A percentile compares a stretch with the other conserved stretches of the same genome.
phyloP scores from a whole-genome alignment of 2,113 vertebrate genomes.

The Carollia perspicillata region DNA sequence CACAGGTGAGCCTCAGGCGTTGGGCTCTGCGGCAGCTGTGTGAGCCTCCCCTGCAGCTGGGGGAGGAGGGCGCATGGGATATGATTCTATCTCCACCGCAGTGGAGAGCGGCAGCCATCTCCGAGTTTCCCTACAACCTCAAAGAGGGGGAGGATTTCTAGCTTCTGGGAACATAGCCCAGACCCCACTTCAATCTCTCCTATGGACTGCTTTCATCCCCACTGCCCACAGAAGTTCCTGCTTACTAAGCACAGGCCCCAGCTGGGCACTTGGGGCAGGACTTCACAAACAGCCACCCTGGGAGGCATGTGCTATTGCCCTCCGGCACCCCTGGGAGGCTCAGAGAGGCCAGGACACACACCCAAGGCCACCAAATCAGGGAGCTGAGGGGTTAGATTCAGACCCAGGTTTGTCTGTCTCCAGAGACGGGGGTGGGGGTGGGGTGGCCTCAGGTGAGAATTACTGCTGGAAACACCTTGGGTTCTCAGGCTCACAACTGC shows the following conservation, averaged over 20 bases:
- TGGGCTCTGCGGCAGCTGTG: background rate
- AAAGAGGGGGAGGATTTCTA: background rate
- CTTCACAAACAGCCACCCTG: background rate
- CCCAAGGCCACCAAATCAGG: background rate
- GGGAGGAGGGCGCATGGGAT: background rate
- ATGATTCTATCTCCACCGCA: fast-evolving
- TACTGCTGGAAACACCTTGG: fast-evolving
- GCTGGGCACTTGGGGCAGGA: background rate
- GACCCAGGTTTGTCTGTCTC: background rate
- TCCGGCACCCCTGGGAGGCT: background rate
- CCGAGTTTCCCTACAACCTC: background rate
- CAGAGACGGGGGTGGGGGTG: background rate
- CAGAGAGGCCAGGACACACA: background rate
- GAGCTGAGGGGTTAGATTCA: background rate
- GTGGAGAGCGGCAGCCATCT: background rate
- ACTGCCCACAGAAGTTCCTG: background rate
- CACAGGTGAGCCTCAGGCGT: background rate
- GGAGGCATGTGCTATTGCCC: background rate
- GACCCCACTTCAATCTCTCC: background rate
- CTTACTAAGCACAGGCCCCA: fast-evolving
- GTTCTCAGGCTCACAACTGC: background rate
- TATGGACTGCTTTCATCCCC: background rate
- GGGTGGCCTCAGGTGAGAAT: background rate
- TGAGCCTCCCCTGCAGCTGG: background rate
- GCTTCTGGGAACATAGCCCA: background rate